Evolutionary conservation across 2,888 invertebrate genomes (phyloP), one percentile per base, ranked within the genome.

Genomic region (Tipula confusa): DNA sequence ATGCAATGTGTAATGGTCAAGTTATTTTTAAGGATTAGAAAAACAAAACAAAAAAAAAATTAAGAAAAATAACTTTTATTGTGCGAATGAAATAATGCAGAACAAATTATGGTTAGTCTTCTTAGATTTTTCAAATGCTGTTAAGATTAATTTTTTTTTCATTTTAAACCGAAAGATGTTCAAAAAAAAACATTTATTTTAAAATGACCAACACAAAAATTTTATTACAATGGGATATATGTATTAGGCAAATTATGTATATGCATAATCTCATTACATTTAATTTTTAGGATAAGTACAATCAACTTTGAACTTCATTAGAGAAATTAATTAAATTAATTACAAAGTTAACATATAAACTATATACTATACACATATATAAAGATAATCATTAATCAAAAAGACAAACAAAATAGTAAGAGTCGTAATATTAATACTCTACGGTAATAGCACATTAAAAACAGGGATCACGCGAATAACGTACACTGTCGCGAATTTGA

Each of bases 41-140:
- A 15, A 33, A 33, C 11, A 33, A 33, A 33, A 33, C 11, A n/a
- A n/a, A n/a, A n/a, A n/a, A 5, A 36, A 36, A 36, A 36, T 36
- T 36, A 36, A 36, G 36, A 64, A 64, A 64, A 64, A 64, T 64
- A 64, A 64, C 24, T 64, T 64, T 64, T 64, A 64, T 64, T 64
- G 64, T 64, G 64, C 64, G 64, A 64, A 64, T 64, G 64, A 64
- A 64, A 64, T 64, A 64, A 64, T 64, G 64, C 64, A 64, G 64
- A 64, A 64, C 64, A 64, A 64, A 64, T 64, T 11, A 64, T 64
- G 64, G 64, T 64, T n/a, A n/a, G n/a, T n/a, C n/a, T 64, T 64
- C 64, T 7, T 64, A 64, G 2, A 38, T 24, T 7, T 6, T 24
- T 64, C 9, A 64, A 24, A 64, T 24, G 64, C 24, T 64, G 18